Conservation (phyloP, 2,888 invertebrate species). For the Volucella zonaria region DNA sequence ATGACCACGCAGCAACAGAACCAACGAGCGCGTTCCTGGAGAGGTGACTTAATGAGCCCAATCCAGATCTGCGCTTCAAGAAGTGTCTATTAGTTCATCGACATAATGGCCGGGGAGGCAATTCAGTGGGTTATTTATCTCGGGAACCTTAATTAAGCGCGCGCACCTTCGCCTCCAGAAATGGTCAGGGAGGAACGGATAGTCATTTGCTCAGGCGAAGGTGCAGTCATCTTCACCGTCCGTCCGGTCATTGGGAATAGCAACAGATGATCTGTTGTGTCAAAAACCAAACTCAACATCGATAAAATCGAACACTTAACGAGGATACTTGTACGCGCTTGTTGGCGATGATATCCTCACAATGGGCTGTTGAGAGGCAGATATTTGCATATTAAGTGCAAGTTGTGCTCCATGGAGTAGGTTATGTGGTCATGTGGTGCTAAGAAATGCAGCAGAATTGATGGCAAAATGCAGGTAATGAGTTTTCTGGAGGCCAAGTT, state of each 20-base stretch:
- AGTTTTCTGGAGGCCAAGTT: slow-evolving; percentile 2
- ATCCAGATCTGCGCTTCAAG: slow-evolving; percentile 10
- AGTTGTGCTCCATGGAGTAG: slow-evolving; percentile 20
- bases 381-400: slow-evolving; percentile 59
- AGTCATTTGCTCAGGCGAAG: slow-evolving; percentile 12
- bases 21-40: neutral
- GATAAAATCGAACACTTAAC: slow-evolving; percentile 65
- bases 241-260: slow-evolving; percentile 52
- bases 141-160: slow-evolving; percentile 70
- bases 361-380: slow-evolving; percentile 51
- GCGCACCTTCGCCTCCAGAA: slow-evolving; percentile 56
- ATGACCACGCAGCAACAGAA: neutral
- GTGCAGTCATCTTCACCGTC: slow-evolving; percentile 54
- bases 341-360: slow-evolving; percentile 41
- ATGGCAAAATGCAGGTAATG: slow-evolving; percentile 17
- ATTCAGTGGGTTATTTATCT: slow-evolving; percentile 70
- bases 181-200: neutral
- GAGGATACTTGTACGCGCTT: slow-evolving; percentile 48
- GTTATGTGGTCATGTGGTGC: slow-evolving; percentile 30
- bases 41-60: slow-evolving; percentile 57
- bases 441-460: neutral
- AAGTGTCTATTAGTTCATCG: slow-evolving; percentile 71
- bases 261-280: slow-evolving; percentile 70
- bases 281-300: slow-evolving; percentile 62
- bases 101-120: slow-evolving; percentile 61